Base-by-base conservation (phyloP, 2,888 invertebrate species). In the Dicyrtoma fusca region DNA sequence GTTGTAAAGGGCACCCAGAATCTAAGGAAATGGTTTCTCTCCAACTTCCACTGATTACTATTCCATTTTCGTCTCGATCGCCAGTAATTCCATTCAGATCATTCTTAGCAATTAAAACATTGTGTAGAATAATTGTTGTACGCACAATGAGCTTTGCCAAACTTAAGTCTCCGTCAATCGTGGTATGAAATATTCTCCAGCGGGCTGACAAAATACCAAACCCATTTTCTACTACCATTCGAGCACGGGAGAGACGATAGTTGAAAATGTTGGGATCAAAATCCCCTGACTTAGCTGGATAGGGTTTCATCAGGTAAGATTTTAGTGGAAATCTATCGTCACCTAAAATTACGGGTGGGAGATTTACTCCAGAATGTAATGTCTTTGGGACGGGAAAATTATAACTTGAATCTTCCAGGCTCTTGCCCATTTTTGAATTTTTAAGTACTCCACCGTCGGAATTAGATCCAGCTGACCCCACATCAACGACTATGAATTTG, bases 131-230 rank as follows among this genome's bases (percentile, higher is more conserved):
- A 26, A 73, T 64, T 11, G 62, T 63, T 17, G 74, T 69, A 19
- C 53, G 44, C 10, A 69, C 55, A 21, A 76, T 61, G 0, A 45
- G 19, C 63, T 17, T 69, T 14, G 72, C 73, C 13, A 78, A 73
- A 3, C 73, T 73, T 4, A 68, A 64, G 25, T 71, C 62, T 0
- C 74, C 72, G 57, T 72, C 51, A 19, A 79, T 78, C 44, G 75
- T 42, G 10, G 72, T 74, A 44, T 75, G 68, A 55, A 78, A 73
- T 21, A 79, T 73, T 47, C 74, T 55, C 47, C 75, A 79, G 19
- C 73, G 55, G 23, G 63, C 74, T 49, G 75, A 74, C 19, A 80
- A 66, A 66, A 78, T 76, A 8, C 75, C 78, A 71, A 80, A 74
- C 0, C 45, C 53, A 34, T 74, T 76, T 64, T 76, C 76, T 8